Percentiles rank a stretch among this genome's conserved stretches.
phyloP scores from a whole-genome alignment of 2,888 invertebrate species.

The Atherix ibis region DNA sequence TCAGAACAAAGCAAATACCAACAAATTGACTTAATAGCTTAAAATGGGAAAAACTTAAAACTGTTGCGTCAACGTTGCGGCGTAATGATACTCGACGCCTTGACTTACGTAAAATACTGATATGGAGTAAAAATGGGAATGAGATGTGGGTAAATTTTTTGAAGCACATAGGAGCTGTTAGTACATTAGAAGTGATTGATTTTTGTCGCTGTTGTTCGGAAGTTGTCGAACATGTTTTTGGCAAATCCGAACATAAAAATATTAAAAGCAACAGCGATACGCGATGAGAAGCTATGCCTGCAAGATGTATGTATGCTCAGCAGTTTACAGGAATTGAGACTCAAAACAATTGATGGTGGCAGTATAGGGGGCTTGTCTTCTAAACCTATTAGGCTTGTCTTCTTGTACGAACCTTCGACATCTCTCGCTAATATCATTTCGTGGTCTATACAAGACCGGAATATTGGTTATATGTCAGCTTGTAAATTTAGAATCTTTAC shows the following conservation, averaged over 20 bases:
- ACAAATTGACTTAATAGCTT: too few species aligned
- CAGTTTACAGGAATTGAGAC: conserved; percentile 51
- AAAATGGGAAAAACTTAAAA: too few species aligned
- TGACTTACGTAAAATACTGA: conserved; percentile 67
- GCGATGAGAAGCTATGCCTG: conserved; percentile 49
- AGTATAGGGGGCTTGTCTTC: conserved; percentile 45
- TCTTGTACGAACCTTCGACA: conserved; percentile 39
- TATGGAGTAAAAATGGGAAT: conserved; percentile 42
- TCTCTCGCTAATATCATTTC: conserved; percentile 44
- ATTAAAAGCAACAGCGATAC: conserved; percentile 56
- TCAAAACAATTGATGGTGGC: conserved; percentile 55
- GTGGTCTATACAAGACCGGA: conserved; percentile 37
- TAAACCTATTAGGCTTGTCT: conserved; percentile 45
- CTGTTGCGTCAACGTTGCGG: conserved; percentile 52
- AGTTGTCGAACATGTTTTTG: conserved; percentile 52
- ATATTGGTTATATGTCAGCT: conserved; percentile 49
- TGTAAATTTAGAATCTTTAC: conserved; percentile 50
- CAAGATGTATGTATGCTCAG: conserved; percentile 42
- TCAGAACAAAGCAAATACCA: too few species aligned
- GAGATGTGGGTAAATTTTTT: conserved; percentile 58
- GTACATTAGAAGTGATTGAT: conserved; percentile 43
- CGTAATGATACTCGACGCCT: conserved; percentile 58
- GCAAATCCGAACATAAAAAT: conserved; percentile 47
- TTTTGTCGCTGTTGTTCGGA: conserved; percentile 54
- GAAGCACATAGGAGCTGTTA: conserved; percentile 46